A percentile compares a stretch with the other conserved stretches of the same genome.
These are phyloP conservation scores for Andrena marginata DNA, from an alignment of 2,888 invertebrate genomes.

Conservation along the genomic window DNA sequence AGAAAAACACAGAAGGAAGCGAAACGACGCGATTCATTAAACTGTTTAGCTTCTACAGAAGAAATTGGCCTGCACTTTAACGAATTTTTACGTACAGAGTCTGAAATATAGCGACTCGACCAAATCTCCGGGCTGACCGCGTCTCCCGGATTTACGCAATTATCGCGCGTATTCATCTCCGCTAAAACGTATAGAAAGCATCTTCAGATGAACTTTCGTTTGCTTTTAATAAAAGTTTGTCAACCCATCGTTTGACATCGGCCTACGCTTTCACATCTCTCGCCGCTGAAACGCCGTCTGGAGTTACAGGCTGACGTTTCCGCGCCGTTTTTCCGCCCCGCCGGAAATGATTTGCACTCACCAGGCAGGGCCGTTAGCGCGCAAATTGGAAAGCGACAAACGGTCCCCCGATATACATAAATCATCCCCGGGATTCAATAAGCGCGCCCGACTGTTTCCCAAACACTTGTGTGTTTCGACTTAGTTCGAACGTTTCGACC, in stretches of 20 bases:
- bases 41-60: too few species aligned
- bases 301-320: slow-evolving; percentile 35
- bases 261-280: slow-evolving; percentile 35
- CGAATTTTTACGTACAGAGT: too few species aligned
- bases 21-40: too few species aligned
- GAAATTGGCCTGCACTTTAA: too few species aligned
- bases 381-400: slow-evolving; percentile 59
- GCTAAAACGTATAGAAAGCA: slow-evolving; percentile 25
- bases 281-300: slow-evolving; percentile 24
- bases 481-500: not conserved
- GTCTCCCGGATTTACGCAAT: too few species aligned
- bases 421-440: slow-evolving; percentile 53
- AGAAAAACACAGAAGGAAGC: too few species aligned
- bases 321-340: slow-evolving; percentile 42
- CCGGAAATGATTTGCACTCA: slow-evolving; percentile 53
- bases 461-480: slow-evolving; percentile 29
- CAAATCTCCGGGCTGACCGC: too few species aligned
- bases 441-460: slow-evolving; percentile 32
- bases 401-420: slow-evolving; percentile 49
- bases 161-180: too few species aligned
- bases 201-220: slow-evolving; percentile 47
- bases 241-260: slow-evolving; percentile 53
- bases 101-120: too few species aligned
- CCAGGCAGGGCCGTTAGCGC: slow-evolving; percentile 20
- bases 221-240: slow-evolving; percentile 68